Conservation (phyloP, 1,140 invertebrate genomes). For the Meloidogyne floridensis region DNA sequence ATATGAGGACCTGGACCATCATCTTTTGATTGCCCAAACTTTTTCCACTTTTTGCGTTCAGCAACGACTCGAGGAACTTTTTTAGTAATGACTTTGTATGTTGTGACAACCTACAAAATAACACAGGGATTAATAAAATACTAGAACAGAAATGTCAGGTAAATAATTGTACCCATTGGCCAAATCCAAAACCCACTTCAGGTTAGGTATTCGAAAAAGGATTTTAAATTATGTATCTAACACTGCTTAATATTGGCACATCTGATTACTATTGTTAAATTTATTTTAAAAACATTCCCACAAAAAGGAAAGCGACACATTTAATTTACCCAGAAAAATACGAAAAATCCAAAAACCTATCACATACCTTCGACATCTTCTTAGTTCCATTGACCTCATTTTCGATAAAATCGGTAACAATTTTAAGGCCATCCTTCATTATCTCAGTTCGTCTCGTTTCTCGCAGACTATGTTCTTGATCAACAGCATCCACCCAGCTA, state of each 20-base stretch:
- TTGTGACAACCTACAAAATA: conserved; percentile 35
- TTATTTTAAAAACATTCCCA: too few relatives aligned
- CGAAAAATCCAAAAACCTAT: background rate
- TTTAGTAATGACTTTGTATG: conserved; percentile 51
- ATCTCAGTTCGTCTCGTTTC: conserved; percentile 38
- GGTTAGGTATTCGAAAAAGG: too few relatives aligned
- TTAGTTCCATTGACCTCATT: conserved; percentile 29
- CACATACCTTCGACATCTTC: background rate
- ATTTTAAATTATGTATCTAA: too few relatives aligned
- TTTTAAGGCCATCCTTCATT: conserved; percentile 39
- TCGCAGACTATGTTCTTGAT: conserved; percentile 34
- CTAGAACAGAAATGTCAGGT: too few relatives aligned
- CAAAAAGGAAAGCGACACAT: too few relatives aligned
- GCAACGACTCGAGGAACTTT: conserved; percentile 55
- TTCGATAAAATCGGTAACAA: conserved; percentile 39
- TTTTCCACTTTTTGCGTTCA: conserved; percentile 57
- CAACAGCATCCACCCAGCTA: conserved; percentile 41
- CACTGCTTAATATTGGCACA: too few relatives aligned
- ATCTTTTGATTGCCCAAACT: conserved; percentile 46
- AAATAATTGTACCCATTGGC: too few relatives aligned
- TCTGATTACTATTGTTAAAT: too few relatives aligned
- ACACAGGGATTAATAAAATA: background rate
- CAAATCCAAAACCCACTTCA: too few relatives aligned
- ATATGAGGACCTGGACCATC: conserved; percentile 66
- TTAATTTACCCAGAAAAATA: too few relatives aligned